Evolutionary conservation across 2,797 vertebrate species (phyloP).

Genomic region (Oreortyx pictus): DNA sequence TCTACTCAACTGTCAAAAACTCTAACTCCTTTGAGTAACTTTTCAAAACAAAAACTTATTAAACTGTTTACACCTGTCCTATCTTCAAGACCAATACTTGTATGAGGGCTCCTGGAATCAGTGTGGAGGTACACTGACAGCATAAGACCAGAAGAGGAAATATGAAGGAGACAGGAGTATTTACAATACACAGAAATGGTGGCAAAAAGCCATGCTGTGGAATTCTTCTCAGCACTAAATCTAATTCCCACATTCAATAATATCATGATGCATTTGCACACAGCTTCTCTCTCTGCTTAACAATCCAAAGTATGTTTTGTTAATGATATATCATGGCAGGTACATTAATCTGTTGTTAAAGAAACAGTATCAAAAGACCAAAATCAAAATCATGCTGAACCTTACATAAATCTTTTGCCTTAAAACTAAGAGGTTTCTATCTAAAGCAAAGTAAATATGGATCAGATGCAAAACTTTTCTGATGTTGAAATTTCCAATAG

Average conservation of each 20-base stretch:
- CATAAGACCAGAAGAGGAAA: not conserved
- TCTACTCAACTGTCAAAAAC: not conserved
- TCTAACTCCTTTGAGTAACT: not conserved
- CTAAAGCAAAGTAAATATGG: not conserved
- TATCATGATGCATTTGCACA: not conserved
- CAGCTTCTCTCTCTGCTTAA: not conserved
- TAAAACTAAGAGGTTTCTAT: conserved; percentile 1
- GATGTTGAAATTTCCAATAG: not conserved
- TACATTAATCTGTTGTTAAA: conserved; percentile 12
- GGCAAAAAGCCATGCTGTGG: not conserved
- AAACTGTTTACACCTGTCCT: not conserved
- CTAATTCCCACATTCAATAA: not conserved
- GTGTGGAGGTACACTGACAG: not conserved
- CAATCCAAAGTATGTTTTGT: conserved; percentile 1
- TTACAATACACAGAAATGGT: not conserved
- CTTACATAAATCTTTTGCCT: not conserved
- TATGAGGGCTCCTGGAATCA: not conserved
- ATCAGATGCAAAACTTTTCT: not conserved
- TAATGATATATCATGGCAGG: not conserved
- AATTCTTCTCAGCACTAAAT: not conserved
- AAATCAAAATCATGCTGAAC: not conserved
- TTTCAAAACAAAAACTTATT: not conserved
- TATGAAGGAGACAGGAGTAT: not conserved
- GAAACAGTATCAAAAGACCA: not conserved
- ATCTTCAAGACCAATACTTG: not conserved